phyloP scores from a whole-genome alignment of 2,888 invertebrate species.

The Cheilosia pagana region DNA sequence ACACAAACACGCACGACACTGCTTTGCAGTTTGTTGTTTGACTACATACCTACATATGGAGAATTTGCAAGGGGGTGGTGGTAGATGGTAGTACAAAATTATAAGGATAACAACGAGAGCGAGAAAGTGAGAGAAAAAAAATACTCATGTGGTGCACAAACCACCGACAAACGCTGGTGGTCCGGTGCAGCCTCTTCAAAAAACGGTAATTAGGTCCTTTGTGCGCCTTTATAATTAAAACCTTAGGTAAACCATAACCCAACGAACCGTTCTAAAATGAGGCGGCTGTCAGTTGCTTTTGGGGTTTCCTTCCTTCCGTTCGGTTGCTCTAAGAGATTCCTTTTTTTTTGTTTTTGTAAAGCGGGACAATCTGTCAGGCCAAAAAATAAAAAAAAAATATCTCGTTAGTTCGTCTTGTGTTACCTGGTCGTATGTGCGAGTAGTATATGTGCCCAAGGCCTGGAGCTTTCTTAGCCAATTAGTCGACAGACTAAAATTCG shows the following conservation, averaged over 20 bases:
- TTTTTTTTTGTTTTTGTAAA: slow-evolving; percentile 15
- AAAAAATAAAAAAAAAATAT: slow-evolving; percentile 25
- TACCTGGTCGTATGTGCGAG: slow-evolving; percentile 31
- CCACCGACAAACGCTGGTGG: slow-evolving; percentile 60
- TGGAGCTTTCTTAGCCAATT: slow-evolving; percentile 69
- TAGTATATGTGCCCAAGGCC: slow-evolving; percentile 38
- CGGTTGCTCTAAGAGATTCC: slow-evolving; percentile 13
- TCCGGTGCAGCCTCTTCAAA: slow-evolving; percentile 73
- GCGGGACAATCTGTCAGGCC: slow-evolving; percentile 54
- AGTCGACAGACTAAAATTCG: slow-evolving; percentile 69
- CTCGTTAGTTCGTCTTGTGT: slow-evolving; percentile 64
- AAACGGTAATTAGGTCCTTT: slow-evolving; percentile 75
- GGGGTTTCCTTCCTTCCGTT: slow-evolving; percentile 70
- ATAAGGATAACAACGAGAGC: slow-evolving; percentile 55
- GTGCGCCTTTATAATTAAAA: slow-evolving; percentile 75
- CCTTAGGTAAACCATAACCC: slow-evolving; percentile 70
- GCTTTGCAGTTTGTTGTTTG: slow-evolving; percentile 48
- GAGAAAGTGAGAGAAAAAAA: slow-evolving; percentile 22
- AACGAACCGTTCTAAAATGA: slow-evolving; percentile 74
- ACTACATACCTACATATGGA: slow-evolving; percentile 12
- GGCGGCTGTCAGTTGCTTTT: slow-evolving; percentile 73
- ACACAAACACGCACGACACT: slow-evolving; percentile 36
- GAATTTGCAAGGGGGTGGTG: slow-evolving; percentile 53
- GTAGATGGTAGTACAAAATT: slow-evolving; percentile 38
- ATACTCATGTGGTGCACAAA: slow-evolving; percentile 66